Percentiles rank a stretch among this genome's conserved stretches.
Conservation (phyloP, 2,888 invertebrate species). For the Rhodophaea formosa region DNA sequence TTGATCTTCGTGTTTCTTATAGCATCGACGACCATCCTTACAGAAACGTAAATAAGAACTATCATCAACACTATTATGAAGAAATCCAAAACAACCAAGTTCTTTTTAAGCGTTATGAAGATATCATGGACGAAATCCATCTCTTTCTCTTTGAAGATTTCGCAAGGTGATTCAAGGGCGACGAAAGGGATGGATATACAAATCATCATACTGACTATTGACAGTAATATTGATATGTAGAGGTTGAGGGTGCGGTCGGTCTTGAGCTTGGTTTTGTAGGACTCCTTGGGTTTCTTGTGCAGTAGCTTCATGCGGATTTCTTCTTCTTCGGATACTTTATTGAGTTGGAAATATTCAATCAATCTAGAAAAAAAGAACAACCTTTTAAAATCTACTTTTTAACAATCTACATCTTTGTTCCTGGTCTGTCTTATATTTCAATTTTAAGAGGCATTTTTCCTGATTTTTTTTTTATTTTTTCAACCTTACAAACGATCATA, state of each 20-base stretch:
- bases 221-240: conserved; percentile 45
- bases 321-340: conserved; percentile 34
- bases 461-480: too few relatives aligned
- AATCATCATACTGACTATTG: conserved; percentile 39
- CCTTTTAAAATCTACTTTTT: conserved; percentile 21
- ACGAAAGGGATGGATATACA: conserved; percentile 49
- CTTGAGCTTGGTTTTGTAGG: conserved; percentile 33
- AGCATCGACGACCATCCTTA: conserved; percentile 40
- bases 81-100: conserved; percentile 27
- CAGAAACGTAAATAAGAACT: conserved; percentile 36
- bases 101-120: background rate
- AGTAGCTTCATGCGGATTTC: conserved; percentile 32
- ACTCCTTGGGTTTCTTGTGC: conserved; percentile 35
- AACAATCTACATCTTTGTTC: conserved; percentile 20
- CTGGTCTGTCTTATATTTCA: too few relatives aligned
- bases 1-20: conserved; percentile 45
- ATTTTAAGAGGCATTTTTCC: too few relatives aligned
- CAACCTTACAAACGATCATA: too few relatives aligned
- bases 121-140: background rate
- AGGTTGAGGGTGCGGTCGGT: conserved; percentile 39
- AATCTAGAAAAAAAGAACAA: conserved; percentile 33
- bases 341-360: conserved; percentile 38
- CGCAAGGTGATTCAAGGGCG: conserved; percentile 42
- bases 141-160: conserved; percentile 33
- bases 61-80: conserved; percentile 39